phyloP scores from a whole-genome alignment of 2,888 invertebrate genomes.

The Miltochrista miniata region DNA sequence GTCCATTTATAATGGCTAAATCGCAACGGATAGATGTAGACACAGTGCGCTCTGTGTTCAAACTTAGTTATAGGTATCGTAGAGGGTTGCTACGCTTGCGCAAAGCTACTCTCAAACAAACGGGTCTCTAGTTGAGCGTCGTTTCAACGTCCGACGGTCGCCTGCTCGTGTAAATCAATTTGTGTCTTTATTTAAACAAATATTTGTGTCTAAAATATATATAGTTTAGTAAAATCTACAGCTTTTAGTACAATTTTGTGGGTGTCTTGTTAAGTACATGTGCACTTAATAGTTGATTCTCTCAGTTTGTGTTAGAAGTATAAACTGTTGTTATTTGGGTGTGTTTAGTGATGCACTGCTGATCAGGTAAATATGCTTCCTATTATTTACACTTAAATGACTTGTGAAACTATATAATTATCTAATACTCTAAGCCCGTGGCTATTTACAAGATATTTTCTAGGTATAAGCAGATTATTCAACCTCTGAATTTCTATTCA shows the following conservation, averaged over 20 bases:
- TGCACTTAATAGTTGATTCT: constrained; percentile 15
- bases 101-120: constrained; percentile 18
- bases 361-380: constrained; percentile 33
- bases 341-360: constrained; percentile 24
- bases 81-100: constrained; percentile 31
- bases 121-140: constrained; percentile 28
- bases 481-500: too few species aligned
- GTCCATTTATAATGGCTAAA: constrained; percentile 21
- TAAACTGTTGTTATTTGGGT: constrained; percentile 21
- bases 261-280: constrained; percentile 18
- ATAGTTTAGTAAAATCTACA: constrained; percentile 10
- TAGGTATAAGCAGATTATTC: too few species aligned
- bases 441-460: too few species aligned
- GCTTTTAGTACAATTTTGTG: constrained; percentile 4
- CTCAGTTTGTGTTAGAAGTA: constrained; percentile 22
- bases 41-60: constrained; percentile 24
- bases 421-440: too few species aligned
- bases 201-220: constrained; percentile 23
- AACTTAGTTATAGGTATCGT: constrained; percentile 8
- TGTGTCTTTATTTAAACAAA: constrained; percentile 21
- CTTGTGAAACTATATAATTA: too few species aligned
- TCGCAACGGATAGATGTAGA: constrained; percentile 9
- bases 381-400: too few species aligned
- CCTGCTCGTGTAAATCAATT: constrained; percentile 7
- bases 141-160: constrained; percentile 21